A percentile compares a stretch with the other conserved stretches of the same genome.
These are phyloP conservation scores for Pituophis catenifer DNA, from an alignment of 2,113 vertebrate genomes.

Conservation along the genomic window DNA sequence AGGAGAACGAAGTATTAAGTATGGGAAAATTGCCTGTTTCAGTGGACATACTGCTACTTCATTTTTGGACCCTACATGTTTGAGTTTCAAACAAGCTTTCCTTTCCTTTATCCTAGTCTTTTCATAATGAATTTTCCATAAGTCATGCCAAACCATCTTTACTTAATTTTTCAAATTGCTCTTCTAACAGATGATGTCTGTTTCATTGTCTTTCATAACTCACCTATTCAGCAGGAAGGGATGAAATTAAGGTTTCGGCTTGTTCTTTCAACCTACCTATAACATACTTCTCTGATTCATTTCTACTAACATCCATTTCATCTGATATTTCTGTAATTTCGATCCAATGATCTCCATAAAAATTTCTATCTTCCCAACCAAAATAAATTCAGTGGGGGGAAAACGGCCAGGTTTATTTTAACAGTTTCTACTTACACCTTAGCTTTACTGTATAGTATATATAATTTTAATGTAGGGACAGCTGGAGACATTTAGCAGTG, in stretches of 20 bases:
- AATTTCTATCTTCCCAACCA: slow-evolving; percentile 53
- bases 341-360: slow-evolving; percentile 51
- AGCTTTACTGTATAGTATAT: slow-evolving; percentile 68
- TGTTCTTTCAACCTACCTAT: not conserved
- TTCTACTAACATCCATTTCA: not conserved
- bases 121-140: not conserved
- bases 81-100: not conserved
- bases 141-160: not conserved
- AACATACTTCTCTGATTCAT: not conserved
- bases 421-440: slow-evolving; percentile 68
- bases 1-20: not conserved
- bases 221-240: not conserved
- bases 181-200: slow-evolving; percentile 2
- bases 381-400: slow-evolving; percentile 59
- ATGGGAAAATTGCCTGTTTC: not conserved
- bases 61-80: not conserved
- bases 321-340: slow-evolving; percentile 40
- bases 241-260: not conserved
- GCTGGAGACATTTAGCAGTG: slow-evolving; percentile 69
- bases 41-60: not conserved
- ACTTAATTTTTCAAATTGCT: not conserved
- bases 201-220: slow-evolving; percentile 3
- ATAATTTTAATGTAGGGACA: slow-evolving; percentile 67
- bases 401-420: slow-evolving; percentile 68
- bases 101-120: not conserved